Conservation (phyloP, 2,888 invertebrate species). For the Sminthurides aquaticus region DNA sequence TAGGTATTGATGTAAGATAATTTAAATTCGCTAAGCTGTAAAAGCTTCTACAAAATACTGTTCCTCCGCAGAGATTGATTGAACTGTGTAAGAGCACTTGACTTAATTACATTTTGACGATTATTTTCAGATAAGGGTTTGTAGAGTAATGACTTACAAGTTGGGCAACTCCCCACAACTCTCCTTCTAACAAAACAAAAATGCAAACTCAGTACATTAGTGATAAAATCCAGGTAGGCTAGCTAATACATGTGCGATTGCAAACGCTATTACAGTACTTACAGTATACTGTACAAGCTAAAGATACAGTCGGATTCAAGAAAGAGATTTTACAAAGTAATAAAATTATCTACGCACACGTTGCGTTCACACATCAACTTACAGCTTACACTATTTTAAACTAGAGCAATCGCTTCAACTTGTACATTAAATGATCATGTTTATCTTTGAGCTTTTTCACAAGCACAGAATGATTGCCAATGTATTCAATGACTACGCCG, state of each 20-base stretch:
- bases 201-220: neutral
- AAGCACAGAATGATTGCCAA: conserved; percentile 34
- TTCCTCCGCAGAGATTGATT: too few species aligned
- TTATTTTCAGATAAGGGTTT: neutral
- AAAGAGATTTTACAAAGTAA: neutral
- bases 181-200: neutral
- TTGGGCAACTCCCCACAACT: too few species aligned
- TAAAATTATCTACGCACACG: too few species aligned
- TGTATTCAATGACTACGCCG: conserved; percentile 34
- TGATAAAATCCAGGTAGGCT: neutral
- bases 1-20: too few species aligned
- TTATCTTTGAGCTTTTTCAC: conserved; percentile 33
- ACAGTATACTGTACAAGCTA: neutral
- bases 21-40: too few species aligned
- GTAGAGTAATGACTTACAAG: neutral
- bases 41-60: too few species aligned
- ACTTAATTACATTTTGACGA: neutral
- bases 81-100: neutral
- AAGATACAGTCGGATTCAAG: neutral
- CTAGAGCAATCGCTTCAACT: conserved; percentile 35
- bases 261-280: neutral
- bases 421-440: conserved; percentile 36
- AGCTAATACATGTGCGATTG: neutral
- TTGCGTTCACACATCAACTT: too few species aligned
- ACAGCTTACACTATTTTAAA: neutral